Evolutionary conservation across 2,113 vertebrate species (phyloP).

Genomic region (Spea multiplicata): DNA sequence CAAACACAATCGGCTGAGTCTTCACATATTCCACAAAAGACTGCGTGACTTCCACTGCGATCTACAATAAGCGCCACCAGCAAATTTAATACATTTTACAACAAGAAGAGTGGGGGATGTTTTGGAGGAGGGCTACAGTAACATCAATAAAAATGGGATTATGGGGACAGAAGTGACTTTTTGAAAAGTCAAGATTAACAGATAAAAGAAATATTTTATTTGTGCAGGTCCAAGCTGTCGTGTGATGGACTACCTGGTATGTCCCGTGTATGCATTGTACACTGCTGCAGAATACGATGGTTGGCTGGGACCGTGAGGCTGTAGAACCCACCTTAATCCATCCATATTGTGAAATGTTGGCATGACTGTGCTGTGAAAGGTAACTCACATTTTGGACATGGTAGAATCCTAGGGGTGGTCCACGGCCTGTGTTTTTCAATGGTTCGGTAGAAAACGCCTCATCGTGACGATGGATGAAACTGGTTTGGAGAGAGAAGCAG

Average conservation of each 20-base stretch:
- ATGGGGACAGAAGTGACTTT: too few species aligned
- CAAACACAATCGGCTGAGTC: slow-evolving; percentile 95
- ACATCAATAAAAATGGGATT: too few species aligned
- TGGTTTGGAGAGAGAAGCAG: neutral
- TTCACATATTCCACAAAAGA: slow-evolving; percentile 95
- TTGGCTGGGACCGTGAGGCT: too few species aligned
- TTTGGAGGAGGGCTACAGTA: too few species aligned
- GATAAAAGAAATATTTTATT: too few species aligned
- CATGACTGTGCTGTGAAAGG: neutral
- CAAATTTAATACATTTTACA: neutral
- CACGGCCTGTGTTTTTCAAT: slow-evolving; percentile 91
- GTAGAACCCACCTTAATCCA: too few species aligned
- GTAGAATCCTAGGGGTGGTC: slow-evolving; percentile 93
- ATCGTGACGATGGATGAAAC: slow-evolving; percentile 95
- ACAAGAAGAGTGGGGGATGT: too few species aligned
- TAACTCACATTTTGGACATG: slow-evolving; percentile 91
- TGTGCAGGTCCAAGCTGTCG: too few species aligned
- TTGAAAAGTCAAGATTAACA: too few species aligned
- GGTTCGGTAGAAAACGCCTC: slow-evolving; percentile 98
- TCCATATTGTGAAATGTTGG: neutral
- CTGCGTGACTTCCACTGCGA: slow-evolving; percentile 93
- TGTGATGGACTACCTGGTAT: too few species aligned
- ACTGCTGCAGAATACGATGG: too few species aligned
- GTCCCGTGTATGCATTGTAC: too few species aligned
- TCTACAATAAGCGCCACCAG: slow-evolving; percentile 61